phyloP scores from a whole-genome alignment of 2,113 vertebrate species.

The Todiramphus saurophagus region DNA sequence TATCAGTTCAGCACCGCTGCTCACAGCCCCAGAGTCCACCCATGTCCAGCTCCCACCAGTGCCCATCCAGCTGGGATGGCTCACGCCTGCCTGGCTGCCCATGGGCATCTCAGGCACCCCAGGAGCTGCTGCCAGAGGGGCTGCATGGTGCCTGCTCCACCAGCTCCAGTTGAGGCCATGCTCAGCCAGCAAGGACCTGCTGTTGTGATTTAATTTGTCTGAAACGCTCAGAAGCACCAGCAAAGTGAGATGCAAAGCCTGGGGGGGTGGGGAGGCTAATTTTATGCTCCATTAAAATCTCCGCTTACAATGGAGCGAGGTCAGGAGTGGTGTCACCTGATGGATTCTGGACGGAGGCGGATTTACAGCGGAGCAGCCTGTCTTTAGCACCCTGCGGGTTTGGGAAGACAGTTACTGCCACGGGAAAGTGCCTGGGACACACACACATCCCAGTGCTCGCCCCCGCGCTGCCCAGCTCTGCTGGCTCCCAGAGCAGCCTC shows the following conservation, averaged over 20 bases:
- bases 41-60: neutral
- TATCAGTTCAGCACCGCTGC: neutral
- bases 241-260: neutral
- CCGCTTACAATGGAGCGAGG: neutral
- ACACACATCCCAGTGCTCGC: fast-evolving
- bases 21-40: neutral
- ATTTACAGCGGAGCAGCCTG: neutral
- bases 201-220: slow-evolving; percentile 1
- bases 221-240: neutral
- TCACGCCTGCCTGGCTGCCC: neutral
- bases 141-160: fast-evolving
- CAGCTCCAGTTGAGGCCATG: neutral
- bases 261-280: slow-evolving; percentile 7
- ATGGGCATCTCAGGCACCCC: fast-evolving
- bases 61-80: neutral
- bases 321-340: slow-evolving; percentile 4
- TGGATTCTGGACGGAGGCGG: neutral
- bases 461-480: neutral
- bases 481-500: neutral
- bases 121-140: fast-evolving
- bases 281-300: slow-evolving; percentile 53
- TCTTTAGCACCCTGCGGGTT: neutral
- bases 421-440: neutral
- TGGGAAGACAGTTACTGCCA: neutral
- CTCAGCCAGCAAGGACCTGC: neutral